Evolutionary conservation across 2,888 invertebrate species (phyloP).

Genomic region (Pteria penguin): DNA sequence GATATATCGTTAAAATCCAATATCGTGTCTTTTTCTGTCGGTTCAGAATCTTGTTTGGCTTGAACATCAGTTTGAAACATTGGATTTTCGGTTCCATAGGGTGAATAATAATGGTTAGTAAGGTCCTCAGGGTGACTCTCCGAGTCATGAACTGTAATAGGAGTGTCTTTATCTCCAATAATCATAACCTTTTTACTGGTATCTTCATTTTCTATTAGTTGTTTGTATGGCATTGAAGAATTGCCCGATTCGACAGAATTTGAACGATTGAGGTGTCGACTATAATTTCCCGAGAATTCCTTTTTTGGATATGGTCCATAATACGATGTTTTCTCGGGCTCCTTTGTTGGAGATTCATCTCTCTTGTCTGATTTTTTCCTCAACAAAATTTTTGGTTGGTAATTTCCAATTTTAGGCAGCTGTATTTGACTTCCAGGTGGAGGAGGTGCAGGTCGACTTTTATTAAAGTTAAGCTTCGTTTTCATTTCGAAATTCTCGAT

Average conservation of each 20-base stretch:
- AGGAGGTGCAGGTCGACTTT: slow-evolving; percentile 54
- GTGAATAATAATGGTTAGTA: neutral
- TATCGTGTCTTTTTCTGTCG: neutral
- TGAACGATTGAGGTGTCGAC: neutral
- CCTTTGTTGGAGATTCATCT: slow-evolving; percentile 5
- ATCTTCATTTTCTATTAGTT: neutral
- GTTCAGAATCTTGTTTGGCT: neutral
- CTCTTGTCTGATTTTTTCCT: neutral
- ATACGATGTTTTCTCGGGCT: neutral
- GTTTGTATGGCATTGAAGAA: neutral
- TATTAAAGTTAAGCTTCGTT: slow-evolving; percentile 48
- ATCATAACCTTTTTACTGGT: slow-evolving; percentile 29
- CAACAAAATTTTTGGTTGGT: slow-evolving; percentile 54
- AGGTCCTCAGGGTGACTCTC: neutral
- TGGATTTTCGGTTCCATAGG: slow-evolving; percentile 9
- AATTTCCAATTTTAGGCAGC: slow-evolving; percentile 59
- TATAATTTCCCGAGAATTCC: neutral
- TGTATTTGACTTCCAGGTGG: slow-evolving; percentile 48
- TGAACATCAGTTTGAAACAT: neutral
- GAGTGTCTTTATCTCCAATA: slow-evolving; percentile 37
- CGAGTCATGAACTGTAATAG: slow-evolving; percentile 19
- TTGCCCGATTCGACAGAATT: neutral
- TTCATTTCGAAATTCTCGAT: slow-evolving; percentile 39
- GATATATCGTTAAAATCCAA: neutral
- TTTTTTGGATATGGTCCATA: neutral